These are phyloP conservation scores for Drusus annulatus DNA, from an alignment of 1,140 invertebrate genomes.

Conservation along the genomic window DNA sequence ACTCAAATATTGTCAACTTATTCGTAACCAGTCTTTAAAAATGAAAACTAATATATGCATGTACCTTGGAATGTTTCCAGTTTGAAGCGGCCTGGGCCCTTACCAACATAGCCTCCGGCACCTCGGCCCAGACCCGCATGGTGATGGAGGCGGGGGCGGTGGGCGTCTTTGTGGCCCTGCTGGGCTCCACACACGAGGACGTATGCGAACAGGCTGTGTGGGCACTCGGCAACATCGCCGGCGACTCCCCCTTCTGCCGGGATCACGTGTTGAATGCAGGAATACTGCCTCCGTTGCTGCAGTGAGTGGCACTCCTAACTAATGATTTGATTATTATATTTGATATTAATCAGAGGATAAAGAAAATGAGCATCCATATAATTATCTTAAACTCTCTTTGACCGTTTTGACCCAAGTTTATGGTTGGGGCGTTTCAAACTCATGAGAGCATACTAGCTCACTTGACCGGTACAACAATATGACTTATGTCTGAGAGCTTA, in stretches of 20 bases:
- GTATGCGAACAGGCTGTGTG: constrained; percentile 97
- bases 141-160: constrained; percentile 96
- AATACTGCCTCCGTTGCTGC: constrained; percentile 89
- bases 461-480: too few relatives aligned
- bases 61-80: too few relatives aligned
- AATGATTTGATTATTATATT: neutral
- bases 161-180: constrained; percentile 89
- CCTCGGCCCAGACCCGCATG: constrained; percentile 91
- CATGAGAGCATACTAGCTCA: too few relatives aligned
- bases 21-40: too few relatives aligned
- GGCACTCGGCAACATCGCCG: constrained; percentile 97
- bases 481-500: too few relatives aligned
- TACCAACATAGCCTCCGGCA: constrained; percentile 98
- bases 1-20: too few relatives aligned
- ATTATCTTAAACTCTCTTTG: too few relatives aligned
- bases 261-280: constrained; percentile 91
- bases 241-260: constrained; percentile 93
- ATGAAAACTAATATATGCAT: too few relatives aligned
- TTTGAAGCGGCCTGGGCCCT: constrained; percentile 99
- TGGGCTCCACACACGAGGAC: constrained; percentile 89
- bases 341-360: too few relatives aligned
- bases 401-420: too few relatives aligned
- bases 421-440: too few relatives aligned
- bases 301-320: constrained; percentile 71
- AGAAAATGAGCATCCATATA: too few relatives aligned